Evolutionary conservation across 2,888 invertebrate genomes (phyloP).

Genomic region (Chloromyia formosa): DNA sequence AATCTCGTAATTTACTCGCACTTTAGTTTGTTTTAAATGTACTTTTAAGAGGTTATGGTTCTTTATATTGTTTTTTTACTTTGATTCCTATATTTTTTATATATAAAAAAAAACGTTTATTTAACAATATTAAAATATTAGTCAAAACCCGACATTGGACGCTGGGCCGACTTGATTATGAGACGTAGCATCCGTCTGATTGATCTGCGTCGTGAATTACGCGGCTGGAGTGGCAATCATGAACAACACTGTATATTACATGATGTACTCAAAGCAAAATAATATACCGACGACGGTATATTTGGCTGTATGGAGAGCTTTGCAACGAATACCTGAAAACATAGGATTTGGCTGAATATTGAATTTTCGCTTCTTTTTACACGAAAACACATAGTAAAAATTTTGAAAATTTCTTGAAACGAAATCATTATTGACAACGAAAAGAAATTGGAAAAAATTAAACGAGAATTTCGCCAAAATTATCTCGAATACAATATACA

Average conservation of each 20-base stretch:
- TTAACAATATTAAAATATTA: constrained; percentile 50
- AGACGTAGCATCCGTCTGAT: constrained; percentile 58
- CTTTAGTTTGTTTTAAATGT: not conserved
- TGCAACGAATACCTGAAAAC: not conserved
- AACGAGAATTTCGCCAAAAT: no score
- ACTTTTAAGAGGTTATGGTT: not conserved
- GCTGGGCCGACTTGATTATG: constrained; percentile 61
- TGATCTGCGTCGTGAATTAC: constrained; percentile 59
- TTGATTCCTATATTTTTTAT: not conserved
- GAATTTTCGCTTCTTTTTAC: constrained; percentile 23
- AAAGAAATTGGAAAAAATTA: not conserved
- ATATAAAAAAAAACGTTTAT: not conserved
- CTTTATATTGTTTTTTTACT: not conserved
- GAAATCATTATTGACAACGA: not conserved
- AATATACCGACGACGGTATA: not conserved
- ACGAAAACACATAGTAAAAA: not conserved
- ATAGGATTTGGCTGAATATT: constrained; percentile 44
- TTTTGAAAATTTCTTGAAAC: no score
- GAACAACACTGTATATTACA: constrained; percentile 62
- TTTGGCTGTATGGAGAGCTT: not conserved
- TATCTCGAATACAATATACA: no score
- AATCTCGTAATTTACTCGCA: constrained; percentile 30
- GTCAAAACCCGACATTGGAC: constrained; percentile 59
- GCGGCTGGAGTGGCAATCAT: constrained; percentile 61
- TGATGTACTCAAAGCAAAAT: constrained; percentile 57